These are phyloP conservation scores for Callaeas wilsoni DNA, from an alignment of 2,113 vertebrate species.

Conservation along the genomic window DNA sequence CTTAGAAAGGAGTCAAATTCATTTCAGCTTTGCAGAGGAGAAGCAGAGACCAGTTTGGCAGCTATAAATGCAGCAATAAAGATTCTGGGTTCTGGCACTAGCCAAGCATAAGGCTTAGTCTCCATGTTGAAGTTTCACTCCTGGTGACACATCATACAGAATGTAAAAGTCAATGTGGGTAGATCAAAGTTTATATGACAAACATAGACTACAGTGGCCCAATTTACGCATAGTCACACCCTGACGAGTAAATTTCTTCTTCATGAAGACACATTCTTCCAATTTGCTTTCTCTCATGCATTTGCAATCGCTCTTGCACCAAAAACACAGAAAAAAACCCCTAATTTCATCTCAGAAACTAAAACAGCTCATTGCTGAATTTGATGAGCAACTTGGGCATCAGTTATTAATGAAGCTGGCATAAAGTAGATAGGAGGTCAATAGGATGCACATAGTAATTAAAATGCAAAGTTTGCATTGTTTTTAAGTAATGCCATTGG, in stretches of 20 bases:
- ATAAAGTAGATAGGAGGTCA: conserved; percentile 31
- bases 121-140: neutral
- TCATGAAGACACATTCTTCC: neutral
- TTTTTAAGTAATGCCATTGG: conserved; percentile 41
- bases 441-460: conserved; percentile 11
- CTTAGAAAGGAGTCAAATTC: neutral
- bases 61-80: neutral
- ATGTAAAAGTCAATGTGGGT: neutral
- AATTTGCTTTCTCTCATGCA: neutral
- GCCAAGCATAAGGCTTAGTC: neutral
- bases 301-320: neutral
- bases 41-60: neutral
- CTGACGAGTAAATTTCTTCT: neutral
- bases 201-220: neutral
- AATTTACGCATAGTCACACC: neutral
- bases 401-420: conserved; percentile 34
- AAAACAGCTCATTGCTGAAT: neutral
- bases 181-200: neutral
- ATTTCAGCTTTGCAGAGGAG: neutral
- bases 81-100: neutral
- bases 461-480: conserved; percentile 50
- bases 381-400: conserved; percentile 5
- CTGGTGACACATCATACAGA: neutral
- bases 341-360: neutral
- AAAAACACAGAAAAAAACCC: fast-evolving